Percentiles rank a stretch among this genome's conserved stretches.
Conservation (phyloP, 2,888 invertebrate genomes). For the Alcis repandata region DNA sequence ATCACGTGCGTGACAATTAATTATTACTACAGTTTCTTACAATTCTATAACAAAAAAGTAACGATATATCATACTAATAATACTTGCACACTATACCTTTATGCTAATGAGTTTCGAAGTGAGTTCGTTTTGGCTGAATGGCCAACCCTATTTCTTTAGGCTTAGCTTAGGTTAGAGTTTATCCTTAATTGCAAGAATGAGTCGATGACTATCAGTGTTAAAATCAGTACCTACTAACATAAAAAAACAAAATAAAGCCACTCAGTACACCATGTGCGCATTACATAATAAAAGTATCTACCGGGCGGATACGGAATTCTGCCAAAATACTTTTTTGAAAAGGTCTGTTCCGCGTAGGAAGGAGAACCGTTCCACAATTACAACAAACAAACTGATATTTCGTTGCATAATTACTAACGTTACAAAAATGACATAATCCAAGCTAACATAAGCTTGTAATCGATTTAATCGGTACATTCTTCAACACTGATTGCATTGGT, state of each 20-base stretch:
- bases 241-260: no score
- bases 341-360: slow-evolving; percentile 9
- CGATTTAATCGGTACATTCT: slow-evolving; percentile 45
- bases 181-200: no score
- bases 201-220: no score
- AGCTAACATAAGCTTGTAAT: slow-evolving; percentile 42
- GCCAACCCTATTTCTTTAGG: no score
- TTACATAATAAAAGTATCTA: background rate
- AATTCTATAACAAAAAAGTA: background rate
- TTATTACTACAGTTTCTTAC: slow-evolving; percentile 2
- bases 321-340: background rate
- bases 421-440: slow-evolving; percentile 51
- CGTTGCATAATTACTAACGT: slow-evolving; percentile 44
- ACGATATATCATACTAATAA: background rate
- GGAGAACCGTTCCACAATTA: slow-evolving; percentile 9
- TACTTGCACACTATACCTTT: no score
- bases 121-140: no score
- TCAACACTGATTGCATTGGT: slow-evolving; percentile 41
- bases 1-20: slow-evolving; percentile 17
- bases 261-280: no score
- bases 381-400: slow-evolving; percentile 23
- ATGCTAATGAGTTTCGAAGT: no score
- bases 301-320: background rate
- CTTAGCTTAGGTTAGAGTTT: no score
- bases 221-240: no score